Base-by-base conservation (phyloP, 2,888 invertebrate genomes). In the Rambutsinella grinnellia region DNA sequence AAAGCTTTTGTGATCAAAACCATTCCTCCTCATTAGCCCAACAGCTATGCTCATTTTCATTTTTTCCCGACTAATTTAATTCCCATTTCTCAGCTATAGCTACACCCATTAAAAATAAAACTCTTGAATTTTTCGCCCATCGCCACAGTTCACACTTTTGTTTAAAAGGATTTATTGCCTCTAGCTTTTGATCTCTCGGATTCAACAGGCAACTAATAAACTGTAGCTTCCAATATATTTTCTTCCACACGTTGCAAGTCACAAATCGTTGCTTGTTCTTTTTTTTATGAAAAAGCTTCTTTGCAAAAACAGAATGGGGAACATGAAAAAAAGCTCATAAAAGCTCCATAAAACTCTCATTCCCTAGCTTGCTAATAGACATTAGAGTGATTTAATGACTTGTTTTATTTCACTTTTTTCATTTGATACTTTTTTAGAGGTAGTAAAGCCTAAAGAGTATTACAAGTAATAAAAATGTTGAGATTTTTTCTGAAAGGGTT, bases 371-470 rank as follows among this genome's bases (percentile, higher is more conserved):
- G 53, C 54, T 69, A 69, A 69, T 69, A 60, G 69, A 51, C 69
- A 46, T 69, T 69, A 69, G 49, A 61, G 54, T 69, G 69, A 69
- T 69, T 69, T 69, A 69, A 68, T 68, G 68, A 68, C 68, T 60
- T 61, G 61, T 69, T 69, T 69, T 69, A 61, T 69, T 69, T 69
- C 69, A 53, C 54, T 61, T 61, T 61, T 61, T 68, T 36, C 36
- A 36, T 36, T 69, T 61, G 26, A 53, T 49, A 53, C 21, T 53
- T 19, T 53, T 53, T 10, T n/a, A n/a, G 17, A 17, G n/a, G 49
- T 8, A 36, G 36, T 36, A 36, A 36, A 36, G n/a, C n/a, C n/a
- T n/a, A n/a, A 36, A 36, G 13, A 36, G 36, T 36, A 36, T 13
- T 8, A 36, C 36, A 36, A 36, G 36, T 13, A 36, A 36, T 36